Base-by-base conservation (phyloP, 2,797 vertebrate genomes). In the Chelonia mydas region DNA sequence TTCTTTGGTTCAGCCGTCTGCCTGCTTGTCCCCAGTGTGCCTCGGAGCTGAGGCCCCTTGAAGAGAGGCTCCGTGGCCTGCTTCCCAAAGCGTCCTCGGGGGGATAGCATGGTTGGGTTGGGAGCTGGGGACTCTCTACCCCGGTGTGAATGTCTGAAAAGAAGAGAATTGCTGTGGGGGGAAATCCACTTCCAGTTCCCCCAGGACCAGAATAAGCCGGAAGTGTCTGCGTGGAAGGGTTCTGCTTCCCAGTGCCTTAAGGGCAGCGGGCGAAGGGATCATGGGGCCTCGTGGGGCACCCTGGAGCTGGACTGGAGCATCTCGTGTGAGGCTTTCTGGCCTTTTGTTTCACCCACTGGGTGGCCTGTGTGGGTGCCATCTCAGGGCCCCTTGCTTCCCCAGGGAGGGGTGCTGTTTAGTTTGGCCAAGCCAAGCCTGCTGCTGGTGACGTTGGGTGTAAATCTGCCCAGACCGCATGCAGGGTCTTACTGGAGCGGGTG, bases 211-310 rank as follows among this genome's bases (percentile, higher is more conserved):
- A 72, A 51, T 28, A 28, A 57, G 53, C 3, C 4, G 11, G 17
- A 37, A 72, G 37, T 23, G 9, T 11, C 37, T 41, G 68, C 21
- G 72, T 33, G 19, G 19, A 72, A 41, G 37, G 59, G 31, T 15
- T 61, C 19, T 19, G n/a, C 21, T 23, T 4, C 9, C 50, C 31
- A 13, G 7, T 59, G 54, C 15, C 9, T 0, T 2, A 37, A 61
- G 27, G 7, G 45, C 16, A 17, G 53, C 47, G 25, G 21, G 53
- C 50, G 31, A 25, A 37, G 55, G 41, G 12, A 37, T 61, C 55
- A 68, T 15, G 31, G 28, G 61, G 31, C 33, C 59, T 31, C 3
- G 31, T 16, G 13, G 33, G 33, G 15, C 65, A 8, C 3, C 65
- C 65, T 19, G n/a, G 15, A 68, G n/a, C 65, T 37, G 7, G n/a